Conservation (phyloP, 2,888 invertebrate species). For the Scaptomyza cyrtandrae region DNA sequence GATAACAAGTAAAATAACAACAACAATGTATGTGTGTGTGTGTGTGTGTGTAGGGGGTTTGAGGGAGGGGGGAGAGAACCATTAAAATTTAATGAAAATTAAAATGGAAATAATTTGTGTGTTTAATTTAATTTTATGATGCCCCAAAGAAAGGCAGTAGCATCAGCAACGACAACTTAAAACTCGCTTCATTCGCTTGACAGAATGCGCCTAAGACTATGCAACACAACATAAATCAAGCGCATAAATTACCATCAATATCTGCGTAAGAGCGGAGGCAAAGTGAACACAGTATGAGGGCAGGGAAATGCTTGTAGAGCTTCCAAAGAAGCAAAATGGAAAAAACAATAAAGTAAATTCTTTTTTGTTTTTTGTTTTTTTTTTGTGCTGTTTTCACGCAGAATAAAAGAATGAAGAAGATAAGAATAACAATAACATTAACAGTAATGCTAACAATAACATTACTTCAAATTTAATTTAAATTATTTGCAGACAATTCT, state of each 20-base stretch:
- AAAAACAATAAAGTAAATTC: constrained; percentile 73
- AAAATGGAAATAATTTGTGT: constrained; percentile 80
- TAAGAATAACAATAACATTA: constrained; percentile 74
- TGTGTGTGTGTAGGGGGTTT: too few species aligned
- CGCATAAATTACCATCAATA: constrained; percentile 66
- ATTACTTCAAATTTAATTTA: constrained; percentile 81
- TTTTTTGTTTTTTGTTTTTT: constrained; percentile 17
- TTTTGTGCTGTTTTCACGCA: constrained; percentile 13
- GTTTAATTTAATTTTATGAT: constrained; percentile 79
- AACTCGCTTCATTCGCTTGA: constrained; percentile 51
- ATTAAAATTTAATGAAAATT: constrained; percentile 80
- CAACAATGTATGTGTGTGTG: constrained; percentile 53
- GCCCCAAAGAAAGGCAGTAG: constrained; percentile 61
- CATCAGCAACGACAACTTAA: constrained; percentile 18
- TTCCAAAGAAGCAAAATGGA: constrained; percentile 62
- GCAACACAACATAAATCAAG: constrained; percentile 78
- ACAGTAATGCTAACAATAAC: constrained; percentile 71
- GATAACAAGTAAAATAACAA: constrained; percentile 44
- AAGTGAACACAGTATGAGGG: background rate
- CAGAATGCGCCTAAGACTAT: constrained; percentile 79
- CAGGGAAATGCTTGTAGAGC: background rate
- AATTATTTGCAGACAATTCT: constrained; percentile 62
- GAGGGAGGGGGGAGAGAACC: constrained; percentile 18
- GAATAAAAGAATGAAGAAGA: constrained; percentile 49
- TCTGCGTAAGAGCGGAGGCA: background rate